Evolutionary conservation across 1,140 invertebrate genomes (phyloP).

Genomic region (Danaus melanippus): DNA sequence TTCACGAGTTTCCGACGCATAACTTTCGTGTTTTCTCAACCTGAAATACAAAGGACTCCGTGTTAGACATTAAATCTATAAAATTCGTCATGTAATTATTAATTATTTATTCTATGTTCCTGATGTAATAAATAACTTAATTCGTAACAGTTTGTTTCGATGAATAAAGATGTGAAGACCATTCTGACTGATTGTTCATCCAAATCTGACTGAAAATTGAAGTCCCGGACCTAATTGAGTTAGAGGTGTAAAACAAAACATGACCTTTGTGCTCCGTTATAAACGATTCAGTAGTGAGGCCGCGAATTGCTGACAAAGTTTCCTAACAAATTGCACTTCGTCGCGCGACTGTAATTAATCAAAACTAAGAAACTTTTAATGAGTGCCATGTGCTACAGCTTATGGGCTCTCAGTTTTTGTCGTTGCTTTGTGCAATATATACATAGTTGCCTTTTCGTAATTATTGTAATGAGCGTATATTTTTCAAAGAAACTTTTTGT

Average conservation of each 20-base stretch:
- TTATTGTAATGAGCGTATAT: no score
- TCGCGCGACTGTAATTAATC: constrained; percentile 21
- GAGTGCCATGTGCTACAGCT: constrained; percentile 18
- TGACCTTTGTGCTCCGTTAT: neutral
- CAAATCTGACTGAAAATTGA: no score
- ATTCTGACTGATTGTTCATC: no score
- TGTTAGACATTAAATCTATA: constrained; percentile 13
- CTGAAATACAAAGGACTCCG: constrained; percentile 13
- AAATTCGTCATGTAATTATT: constrained; percentile 7
- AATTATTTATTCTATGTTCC: no score
- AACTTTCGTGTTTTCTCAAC: constrained; percentile 15
- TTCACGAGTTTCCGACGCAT: constrained; percentile 15
- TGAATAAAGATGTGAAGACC: no score
- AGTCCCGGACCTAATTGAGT: no score
- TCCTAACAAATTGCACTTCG: constrained; percentile 17
- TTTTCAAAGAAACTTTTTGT: no score
- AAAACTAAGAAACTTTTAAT: constrained; percentile 26
- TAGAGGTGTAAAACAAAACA: no score
- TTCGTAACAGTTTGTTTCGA: no score
- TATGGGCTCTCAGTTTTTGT: constrained; percentile 11
- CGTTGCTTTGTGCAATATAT: constrained; percentile 2
- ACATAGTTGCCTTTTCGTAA: no score
- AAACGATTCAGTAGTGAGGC: constrained; percentile 6
- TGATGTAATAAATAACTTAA: no score
- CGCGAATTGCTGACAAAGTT: constrained; percentile 13